Percentiles rank a stretch among this genome's conserved stretches.
Conservation (phyloP, 2,888 invertebrate species). For the Ferdinandea cuprea region DNA sequence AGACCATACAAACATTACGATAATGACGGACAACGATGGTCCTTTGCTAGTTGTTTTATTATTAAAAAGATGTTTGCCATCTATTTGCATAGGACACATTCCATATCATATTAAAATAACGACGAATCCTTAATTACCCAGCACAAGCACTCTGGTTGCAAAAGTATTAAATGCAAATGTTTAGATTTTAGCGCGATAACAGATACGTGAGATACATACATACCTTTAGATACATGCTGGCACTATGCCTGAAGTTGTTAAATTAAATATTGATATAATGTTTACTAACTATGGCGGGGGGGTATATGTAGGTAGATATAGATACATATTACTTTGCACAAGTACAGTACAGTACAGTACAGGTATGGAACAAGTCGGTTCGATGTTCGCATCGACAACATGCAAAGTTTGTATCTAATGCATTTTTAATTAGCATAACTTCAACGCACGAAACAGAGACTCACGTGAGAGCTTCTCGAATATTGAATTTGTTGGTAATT, state of each 20-base stretch:
- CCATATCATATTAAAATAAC: slow-evolving; percentile 50
- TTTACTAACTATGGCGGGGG: neutral
- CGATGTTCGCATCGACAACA: slow-evolving; percentile 9
- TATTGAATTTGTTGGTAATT: slow-evolving; percentile 71
- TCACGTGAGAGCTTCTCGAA: slow-evolving; percentile 43
- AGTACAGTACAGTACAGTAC: slow-evolving; percentile 11
- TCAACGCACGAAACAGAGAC: too few species aligned
- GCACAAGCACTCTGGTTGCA: slow-evolving; percentile 22
- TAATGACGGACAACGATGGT: slow-evolving; percentile 39
- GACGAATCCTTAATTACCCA: slow-evolving; percentile 54
- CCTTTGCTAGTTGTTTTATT: slow-evolving; percentile 40
- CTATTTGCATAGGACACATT: slow-evolving; percentile 58
- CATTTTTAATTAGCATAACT: slow-evolving; percentile 67
- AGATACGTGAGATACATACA: neutral
- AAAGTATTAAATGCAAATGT: slow-evolving; percentile 32
- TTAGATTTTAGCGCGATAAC: slow-evolving; percentile 19
- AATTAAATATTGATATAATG: slow-evolving; percentile 39
- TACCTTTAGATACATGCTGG: neutral
- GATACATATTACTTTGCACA: neutral
- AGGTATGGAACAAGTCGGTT: slow-evolving; percentile 8
- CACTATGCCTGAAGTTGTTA: slow-evolving; percentile 28
- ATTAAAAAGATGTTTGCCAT: slow-evolving; percentile 52
- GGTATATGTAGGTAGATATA: neutral
- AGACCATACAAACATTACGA: slow-evolving; percentile 51
- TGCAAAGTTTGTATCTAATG: slow-evolving; percentile 59